Evolutionary conservation across 2,888 invertebrate genomes (phyloP), one percentile per base, ranked within the genome.

Genomic region (Lingula anatina): DNA sequence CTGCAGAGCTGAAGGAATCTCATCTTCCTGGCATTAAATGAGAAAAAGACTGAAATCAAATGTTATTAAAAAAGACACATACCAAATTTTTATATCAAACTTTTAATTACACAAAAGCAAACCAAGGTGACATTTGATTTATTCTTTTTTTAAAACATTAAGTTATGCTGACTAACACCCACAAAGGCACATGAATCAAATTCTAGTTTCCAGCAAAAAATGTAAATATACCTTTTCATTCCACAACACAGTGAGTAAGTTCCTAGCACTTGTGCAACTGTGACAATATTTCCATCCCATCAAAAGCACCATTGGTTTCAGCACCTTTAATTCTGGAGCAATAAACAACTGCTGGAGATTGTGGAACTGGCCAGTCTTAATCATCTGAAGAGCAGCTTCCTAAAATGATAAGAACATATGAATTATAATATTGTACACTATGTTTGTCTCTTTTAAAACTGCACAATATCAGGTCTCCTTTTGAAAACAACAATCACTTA

Each of bases 271-370:
- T 25, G 56, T 50, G 20, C 61, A 60, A 20, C 60, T 62, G 43
- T 55, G 55, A 53, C 69, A 70, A 40, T 62, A 59, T 4, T 65
- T 61, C 70, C 71, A 72, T 27, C 70, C 71, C 25, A 69, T 55
- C 24, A 73, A 54, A 5, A 73, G 55, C 28, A 72, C 57, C 24
- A 71, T 48, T 9, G 70, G 67, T 42, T 65, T 64, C 51, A 73
- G 52, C 43, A 66, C 65, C 41, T 59, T 56, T 35, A 71, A 62
- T 56, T 72, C 71, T 50, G 46, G 52, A n/a, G 63, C 61, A 21
- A 57, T 53, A 26, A 72, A 49, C 27, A 73, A 51, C 24, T 56
- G 46, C 24, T 54, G 50, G 31, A 73, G 54, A 25, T 62, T 58
- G 5, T 55, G 57, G 55, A 69, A 71, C 56, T 65, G 53, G 23